phyloP scores from a whole-genome alignment of 2,888 invertebrate species.

The Phyllotreta cruciferae region DNA sequence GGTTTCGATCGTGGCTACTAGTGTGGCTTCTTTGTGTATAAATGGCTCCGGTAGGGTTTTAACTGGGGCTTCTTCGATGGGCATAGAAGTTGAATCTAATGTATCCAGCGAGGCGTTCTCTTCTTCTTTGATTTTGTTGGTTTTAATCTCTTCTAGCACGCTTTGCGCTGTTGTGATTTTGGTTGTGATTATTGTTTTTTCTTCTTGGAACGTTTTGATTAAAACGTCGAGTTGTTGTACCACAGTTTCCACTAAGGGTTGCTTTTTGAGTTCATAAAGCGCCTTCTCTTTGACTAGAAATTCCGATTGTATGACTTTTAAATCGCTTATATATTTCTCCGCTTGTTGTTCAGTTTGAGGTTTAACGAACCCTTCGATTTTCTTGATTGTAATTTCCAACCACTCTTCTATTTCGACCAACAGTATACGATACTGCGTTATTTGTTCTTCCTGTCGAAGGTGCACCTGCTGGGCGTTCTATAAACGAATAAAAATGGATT shows the following conservation, averaged over 20 bases:
- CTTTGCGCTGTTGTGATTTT: slow-evolving; percentile 66
- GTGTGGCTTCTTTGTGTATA: slow-evolving; percentile 42
- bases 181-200: slow-evolving; percentile 67
- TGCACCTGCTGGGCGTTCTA: slow-evolving; percentile 65
- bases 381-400: slow-evolving; percentile 60
- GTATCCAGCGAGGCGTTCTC: slow-evolving; percentile 66
- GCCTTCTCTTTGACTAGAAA: slow-evolving; percentile 61
- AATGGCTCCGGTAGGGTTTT: slow-evolving; percentile 44
- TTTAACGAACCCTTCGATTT: slow-evolving; percentile 43
- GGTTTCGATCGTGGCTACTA: slow-evolving; percentile 66
- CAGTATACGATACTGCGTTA: slow-evolving; percentile 63
- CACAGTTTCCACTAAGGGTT: slow-evolving; percentile 61
- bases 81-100: slow-evolving; percentile 73
- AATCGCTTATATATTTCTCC: slow-evolving; percentile 51
- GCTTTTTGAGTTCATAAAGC: slow-evolving; percentile 60
- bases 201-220: slow-evolving; percentile 67
- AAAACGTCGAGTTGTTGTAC: slow-evolving; percentile 66
- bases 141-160: slow-evolving; percentile 57
- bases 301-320: slow-evolving; percentile 55
- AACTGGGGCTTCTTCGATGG: slow-evolving; percentile 67
- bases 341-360: slow-evolving; percentile 50
- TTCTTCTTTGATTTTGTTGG: slow-evolving; percentile 50
- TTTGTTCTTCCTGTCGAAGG: slow-evolving; percentile 63
- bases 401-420: slow-evolving; percentile 65
- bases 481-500: slow-evolving; percentile 40